Base-by-base conservation (phyloP, 2,888 invertebrate species). In the Diaperis boleti region DNA sequence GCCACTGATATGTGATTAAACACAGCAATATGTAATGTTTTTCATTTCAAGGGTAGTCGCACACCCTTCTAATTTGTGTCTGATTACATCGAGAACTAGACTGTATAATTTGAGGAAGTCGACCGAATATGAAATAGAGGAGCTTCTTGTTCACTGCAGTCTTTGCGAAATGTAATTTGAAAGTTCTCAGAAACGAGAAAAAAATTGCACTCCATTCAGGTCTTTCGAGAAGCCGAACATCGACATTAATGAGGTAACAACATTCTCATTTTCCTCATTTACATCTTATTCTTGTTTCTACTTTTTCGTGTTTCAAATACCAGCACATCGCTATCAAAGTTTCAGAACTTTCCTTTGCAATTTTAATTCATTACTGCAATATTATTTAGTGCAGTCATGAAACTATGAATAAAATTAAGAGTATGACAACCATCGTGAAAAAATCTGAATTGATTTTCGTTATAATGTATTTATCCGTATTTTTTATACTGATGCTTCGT, bases 1-100 rank as follows among this genome's bases (percentile, higher is more conserved):
- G 50, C n/a, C 68, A 65, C 65, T 59, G 68, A 67, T 64, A 68
- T 66, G 70, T 68, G 70, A 72, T 72, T 72, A 72, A 71, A 70
- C 67, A 61, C 64, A 63, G 68, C 65, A 49, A 39, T 59, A 45
- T 64, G 55, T 49, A 67, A 62, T 57, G 66, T 63, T 70, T 33
- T 71, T 72, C 70, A 74, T 74, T 74, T 74, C 74, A 73, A 73
- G 74, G 74, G 70, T 74, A 70, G 68, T 59, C 71, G 70, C 68
- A 69, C 74, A 74, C 71, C 71, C 72, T 64, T 67, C 67, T 70
- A 71, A 74, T 72, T 72, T 72, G 70, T 71, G 67, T 69, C 64
- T 66, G 67, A 70, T 42, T 69, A 67, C 66, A 62, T 59, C 59
- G 67, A 54, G 62, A 44, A 63, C 59, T 56, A 61, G 66, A 67